These are phyloP conservation scores for Steinernema carpocapsae DNA, from an alignment of 2,888 invertebrate genomes.

Conservation along the genomic window DNA sequence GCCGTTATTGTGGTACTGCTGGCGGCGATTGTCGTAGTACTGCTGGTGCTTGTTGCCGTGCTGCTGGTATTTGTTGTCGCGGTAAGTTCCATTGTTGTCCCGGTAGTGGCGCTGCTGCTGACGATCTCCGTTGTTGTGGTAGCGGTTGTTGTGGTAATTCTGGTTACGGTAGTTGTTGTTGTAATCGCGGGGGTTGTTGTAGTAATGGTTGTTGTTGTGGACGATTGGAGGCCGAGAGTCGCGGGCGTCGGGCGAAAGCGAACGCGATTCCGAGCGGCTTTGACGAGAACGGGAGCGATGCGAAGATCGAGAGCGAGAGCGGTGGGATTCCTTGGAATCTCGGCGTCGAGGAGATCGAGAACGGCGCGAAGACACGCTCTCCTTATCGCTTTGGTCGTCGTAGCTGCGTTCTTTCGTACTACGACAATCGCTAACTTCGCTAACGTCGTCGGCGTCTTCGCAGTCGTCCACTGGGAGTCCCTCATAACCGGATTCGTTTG, in stretches of 20 bases:
- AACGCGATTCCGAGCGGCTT: not conserved
- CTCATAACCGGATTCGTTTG: too few species aligned
- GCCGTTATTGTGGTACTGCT: not conserved
- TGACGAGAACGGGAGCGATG: too few species aligned
- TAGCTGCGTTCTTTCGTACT: too few species aligned
- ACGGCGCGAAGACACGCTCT: too few species aligned
- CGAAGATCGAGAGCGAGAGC: too few species aligned
- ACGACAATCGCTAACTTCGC: too few species aligned
- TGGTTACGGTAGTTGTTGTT: not conserved
- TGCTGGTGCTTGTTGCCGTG: not conserved
- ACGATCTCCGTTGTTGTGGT: not conserved
- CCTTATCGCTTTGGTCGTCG: too few species aligned
- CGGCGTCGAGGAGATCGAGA: too few species aligned
- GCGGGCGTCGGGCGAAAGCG: not conserved
- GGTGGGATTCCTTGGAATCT: too few species aligned
- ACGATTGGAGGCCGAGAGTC: not conserved
- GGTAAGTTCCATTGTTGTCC: not conserved
- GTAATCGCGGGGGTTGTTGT: not conserved
- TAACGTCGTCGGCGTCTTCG: too few species aligned
- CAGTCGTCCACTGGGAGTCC: too few species aligned
- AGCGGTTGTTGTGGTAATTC: not conserved
- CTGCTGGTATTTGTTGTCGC: not conserved
- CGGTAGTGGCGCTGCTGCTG: not conserved
- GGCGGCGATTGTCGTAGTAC: not conserved
- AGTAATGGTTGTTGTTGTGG: not conserved